Conservation (phyloP, 2,888 invertebrate genomes). For the Ophioninae sp. region DNA sequence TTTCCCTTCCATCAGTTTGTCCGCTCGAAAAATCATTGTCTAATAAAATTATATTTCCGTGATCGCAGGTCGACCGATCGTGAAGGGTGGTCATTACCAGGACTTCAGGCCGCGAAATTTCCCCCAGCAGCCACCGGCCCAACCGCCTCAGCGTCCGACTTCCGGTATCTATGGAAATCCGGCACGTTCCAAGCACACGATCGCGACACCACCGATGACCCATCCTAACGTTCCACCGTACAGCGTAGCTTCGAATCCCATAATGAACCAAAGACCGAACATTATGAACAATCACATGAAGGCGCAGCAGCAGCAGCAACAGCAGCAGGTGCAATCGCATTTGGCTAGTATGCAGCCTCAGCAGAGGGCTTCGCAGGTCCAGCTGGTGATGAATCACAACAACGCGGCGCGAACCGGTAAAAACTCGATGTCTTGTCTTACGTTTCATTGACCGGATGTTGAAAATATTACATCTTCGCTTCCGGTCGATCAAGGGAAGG, state of each 20-base stretch:
- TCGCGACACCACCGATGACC: slow-evolving; percentile 71
- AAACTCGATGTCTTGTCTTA: neutral
- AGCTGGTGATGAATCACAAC: slow-evolving; percentile 76
- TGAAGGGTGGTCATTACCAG: slow-evolving; percentile 82
- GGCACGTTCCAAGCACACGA: slow-evolving; percentile 77
- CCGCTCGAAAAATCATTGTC: neutral
- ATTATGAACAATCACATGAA: slow-evolving; percentile 81
- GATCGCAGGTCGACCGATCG: slow-evolving; percentile 83
- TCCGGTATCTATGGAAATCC: slow-evolving; percentile 74
- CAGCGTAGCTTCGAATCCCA: slow-evolving; percentile 73
- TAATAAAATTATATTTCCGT: neutral
- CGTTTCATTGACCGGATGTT: no score
- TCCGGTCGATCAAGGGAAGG: no score
- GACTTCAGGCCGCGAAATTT: slow-evolving; percentile 74
- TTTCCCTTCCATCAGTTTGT: neutral
- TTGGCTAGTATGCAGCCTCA: slow-evolving; percentile 81
- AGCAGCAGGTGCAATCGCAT: slow-evolving; percentile 79
- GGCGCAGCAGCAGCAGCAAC: slow-evolving; percentile 74
- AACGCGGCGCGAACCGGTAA: slow-evolving; percentile 76
- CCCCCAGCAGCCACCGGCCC: slow-evolving; percentile 71
- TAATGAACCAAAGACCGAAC: slow-evolving; percentile 76
- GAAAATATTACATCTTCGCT: no score
- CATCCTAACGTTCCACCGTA: slow-evolving; percentile 75
- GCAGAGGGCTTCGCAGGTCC: slow-evolving; percentile 76
- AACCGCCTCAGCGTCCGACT: slow-evolving; percentile 71